Conservation (phyloP, 2,113 vertebrate species). For the Diadophis punctatus region DNA sequence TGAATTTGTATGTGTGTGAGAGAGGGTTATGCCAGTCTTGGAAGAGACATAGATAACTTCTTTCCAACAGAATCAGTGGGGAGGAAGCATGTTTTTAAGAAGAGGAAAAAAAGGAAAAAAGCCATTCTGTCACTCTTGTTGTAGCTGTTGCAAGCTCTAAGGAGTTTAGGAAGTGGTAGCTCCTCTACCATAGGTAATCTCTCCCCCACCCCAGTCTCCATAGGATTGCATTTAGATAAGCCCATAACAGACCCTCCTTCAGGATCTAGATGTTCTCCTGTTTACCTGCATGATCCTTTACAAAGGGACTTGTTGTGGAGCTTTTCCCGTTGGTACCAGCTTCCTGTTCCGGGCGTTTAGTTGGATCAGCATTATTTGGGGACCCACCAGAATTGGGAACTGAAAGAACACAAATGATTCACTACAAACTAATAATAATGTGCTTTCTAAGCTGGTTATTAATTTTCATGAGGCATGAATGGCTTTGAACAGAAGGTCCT, state of each 20-base stretch:
- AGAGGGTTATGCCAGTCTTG: not conserved
- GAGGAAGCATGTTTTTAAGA: not conserved
- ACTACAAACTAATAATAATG: slow-evolving; percentile 45
- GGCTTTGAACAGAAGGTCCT: slow-evolving; percentile 61
- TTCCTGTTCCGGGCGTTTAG: slow-evolving; percentile 80
- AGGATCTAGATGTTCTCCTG: not conserved
- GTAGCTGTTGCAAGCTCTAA: not conserved
- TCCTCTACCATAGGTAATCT: not conserved
- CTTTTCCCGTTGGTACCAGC: slow-evolving; percentile 81
- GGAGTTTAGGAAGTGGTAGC: not conserved
- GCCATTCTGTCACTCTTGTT: not conserved
- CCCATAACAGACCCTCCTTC: not conserved
- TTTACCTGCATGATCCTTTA: slow-evolving; percentile 78
- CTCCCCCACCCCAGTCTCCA: not conserved
- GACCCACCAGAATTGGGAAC: slow-evolving; percentile 84
- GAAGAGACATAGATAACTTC: not conserved
- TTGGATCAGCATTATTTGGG: slow-evolving; percentile 80
- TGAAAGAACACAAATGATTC: slow-evolving; percentile 65
- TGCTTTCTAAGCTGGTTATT: slow-evolving; percentile 44
- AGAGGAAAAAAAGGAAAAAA: not conserved
- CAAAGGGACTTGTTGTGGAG: slow-evolving; percentile 77
- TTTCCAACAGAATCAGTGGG: not conserved
- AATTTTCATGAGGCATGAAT: slow-evolving; percentile 53
- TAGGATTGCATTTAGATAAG: not conserved
- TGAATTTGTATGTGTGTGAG: not conserved